A percentile compares a stretch with the other conserved stretches of the same genome.
These are phyloP conservation scores for Eristalis arbustorum DNA, from an alignment of 2,888 invertebrate species.

Conservation along the genomic window DNA sequence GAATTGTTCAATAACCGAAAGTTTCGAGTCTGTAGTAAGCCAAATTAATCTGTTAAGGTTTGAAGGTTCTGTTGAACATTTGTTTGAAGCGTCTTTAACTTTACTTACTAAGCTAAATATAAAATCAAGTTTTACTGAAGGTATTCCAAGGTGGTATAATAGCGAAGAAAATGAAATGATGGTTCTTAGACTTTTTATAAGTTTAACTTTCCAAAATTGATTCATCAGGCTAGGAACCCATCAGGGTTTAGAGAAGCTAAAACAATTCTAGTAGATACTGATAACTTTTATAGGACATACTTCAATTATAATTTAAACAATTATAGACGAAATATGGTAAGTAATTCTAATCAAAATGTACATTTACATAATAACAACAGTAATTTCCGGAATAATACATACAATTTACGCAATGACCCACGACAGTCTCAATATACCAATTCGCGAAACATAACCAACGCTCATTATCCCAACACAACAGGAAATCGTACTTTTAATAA, in stretches of 20 bases:
- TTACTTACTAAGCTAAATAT: conserved; percentile 20
- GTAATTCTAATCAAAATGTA: neutral
- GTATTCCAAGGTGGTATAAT: conserved; percentile 6
- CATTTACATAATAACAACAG: neutral
- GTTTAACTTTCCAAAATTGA: neutral
- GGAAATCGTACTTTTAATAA: neutral
- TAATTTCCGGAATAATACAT: neutral
- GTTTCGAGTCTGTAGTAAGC: neutral
- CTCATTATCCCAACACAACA: neutral
- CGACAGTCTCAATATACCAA: conserved; percentile 7
- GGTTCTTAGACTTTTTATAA: conserved; percentile 7
- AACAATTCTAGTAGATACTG: conserved; percentile 8
- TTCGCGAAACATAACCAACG: neutral
- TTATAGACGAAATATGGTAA: neutral
- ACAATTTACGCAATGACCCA: too few relatives aligned
- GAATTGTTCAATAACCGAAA: neutral
- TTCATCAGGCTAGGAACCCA: conserved; percentile 3
- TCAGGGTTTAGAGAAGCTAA: neutral
- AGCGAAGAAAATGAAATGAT: neutral
- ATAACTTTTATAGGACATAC: conserved; percentile 8
- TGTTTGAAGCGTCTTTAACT: conserved; percentile 6
- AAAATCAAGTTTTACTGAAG: neutral
- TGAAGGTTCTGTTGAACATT: neutral
- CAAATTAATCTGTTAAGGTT: neutral
- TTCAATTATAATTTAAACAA: neutral